These are phyloP conservation scores for Heteropelma amictum DNA, from an alignment of 2,888 invertebrate species.

Conservation along the genomic window DNA sequence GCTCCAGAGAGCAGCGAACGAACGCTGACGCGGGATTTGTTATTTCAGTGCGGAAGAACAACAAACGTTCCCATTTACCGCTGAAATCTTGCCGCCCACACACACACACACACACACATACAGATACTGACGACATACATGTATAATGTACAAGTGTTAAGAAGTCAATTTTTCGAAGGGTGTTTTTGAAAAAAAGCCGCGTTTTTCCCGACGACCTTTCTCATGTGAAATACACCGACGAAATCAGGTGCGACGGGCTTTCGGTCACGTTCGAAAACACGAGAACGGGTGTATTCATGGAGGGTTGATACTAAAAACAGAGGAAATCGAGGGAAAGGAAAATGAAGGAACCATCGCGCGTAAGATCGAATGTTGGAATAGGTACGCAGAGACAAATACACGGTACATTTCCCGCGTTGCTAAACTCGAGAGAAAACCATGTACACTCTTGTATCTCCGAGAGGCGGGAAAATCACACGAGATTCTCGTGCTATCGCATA, in stretches of 20 bases:
- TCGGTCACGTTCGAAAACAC: conserved; percentile 71
- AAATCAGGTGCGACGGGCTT: conserved; percentile 68
- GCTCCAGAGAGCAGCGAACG: conserved; percentile 23
- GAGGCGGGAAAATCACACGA: conserved; percentile 26
- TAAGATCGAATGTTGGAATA: too few species aligned
- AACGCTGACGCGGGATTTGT: conserved; percentile 62
- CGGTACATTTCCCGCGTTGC: conserved; percentile 11
- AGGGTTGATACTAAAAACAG: conserved; percentile 17
- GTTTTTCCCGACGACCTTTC: conserved; percentile 8
- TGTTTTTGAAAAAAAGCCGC: conserved; percentile 15
- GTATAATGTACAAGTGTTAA: conserved; percentile 35
- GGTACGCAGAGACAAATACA: conserved; percentile 8
- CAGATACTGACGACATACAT: not conserved
- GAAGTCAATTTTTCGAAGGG: conserved; percentile 65
- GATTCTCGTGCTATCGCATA: conserved; percentile 55
- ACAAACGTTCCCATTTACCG: conserved; percentile 59
- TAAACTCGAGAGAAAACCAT: conserved; percentile 31
- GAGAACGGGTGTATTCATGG: not conserved
- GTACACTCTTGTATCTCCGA: not conserved
- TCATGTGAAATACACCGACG: not conserved
- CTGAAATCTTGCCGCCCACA: conserved; percentile 8
- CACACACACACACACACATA: not conserved
- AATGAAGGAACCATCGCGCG: conserved; percentile 7
- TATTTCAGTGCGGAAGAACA: conserved; percentile 66
- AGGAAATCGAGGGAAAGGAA: conserved; percentile 9